Evolutionary conservation across 2,888 invertebrate species (phyloP).

Genomic region (Lypha dubia): DNA sequence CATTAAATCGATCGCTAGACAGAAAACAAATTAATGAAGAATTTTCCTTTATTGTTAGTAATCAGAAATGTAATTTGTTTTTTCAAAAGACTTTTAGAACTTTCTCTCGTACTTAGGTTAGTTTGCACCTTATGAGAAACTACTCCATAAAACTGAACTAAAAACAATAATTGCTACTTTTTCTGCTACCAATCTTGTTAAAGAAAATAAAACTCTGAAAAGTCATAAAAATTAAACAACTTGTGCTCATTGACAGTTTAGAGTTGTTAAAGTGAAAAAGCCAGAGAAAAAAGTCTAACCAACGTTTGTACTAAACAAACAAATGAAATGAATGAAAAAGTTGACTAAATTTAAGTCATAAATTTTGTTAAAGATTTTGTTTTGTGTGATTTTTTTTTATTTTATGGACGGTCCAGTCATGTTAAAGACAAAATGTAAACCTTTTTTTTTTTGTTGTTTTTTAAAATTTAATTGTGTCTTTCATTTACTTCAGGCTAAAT

Average conservation of each 20-base stretch:
- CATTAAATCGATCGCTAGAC: too few relatives aligned
- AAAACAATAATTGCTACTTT: constrained; percentile 46
- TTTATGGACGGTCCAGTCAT: constrained; percentile 44
- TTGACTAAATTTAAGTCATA: constrained; percentile 6
- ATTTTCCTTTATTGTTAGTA: too few relatives aligned
- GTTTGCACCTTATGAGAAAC: constrained; percentile 45
- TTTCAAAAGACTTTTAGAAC: neutral
- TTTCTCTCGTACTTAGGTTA: neutral
- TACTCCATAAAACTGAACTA: constrained; percentile 36
- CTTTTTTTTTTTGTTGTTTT: constrained; percentile 9
- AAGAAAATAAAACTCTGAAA: constrained; percentile 16
- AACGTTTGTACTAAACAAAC: neutral
- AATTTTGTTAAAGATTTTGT: constrained; percentile 46
- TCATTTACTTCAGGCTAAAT: constrained; percentile 8
- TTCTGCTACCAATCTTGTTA: constrained; percentile 48
- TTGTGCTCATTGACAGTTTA: constrained; percentile 68
- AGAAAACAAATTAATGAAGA: too few relatives aligned
- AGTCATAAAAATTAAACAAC: constrained; percentile 28
- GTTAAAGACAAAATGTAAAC: constrained; percentile 49
- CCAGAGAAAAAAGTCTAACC: neutral
- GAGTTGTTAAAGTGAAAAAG: constrained; percentile 55
- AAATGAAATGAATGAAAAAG: neutral
- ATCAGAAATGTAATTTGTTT: neutral
- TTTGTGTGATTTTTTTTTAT: constrained; percentile 12
- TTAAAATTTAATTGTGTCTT: too few relatives aligned